Evolutionary conservation across 1,140 invertebrate genomes (phyloP), one percentile per base, ranked within the genome.

Genomic region (Hesperophylax magnus): DNA sequence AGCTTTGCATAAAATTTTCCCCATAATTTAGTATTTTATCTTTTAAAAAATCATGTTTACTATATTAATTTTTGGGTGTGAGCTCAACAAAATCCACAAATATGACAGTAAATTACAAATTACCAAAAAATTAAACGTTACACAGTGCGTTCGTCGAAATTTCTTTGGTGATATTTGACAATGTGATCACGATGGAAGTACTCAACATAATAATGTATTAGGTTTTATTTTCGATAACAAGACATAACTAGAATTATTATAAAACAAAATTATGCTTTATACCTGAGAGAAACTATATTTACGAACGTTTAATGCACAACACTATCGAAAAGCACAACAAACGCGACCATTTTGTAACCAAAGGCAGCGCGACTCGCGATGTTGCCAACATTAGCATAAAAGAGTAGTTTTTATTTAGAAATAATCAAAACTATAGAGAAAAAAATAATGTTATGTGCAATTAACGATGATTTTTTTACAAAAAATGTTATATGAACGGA

Each of bases 341-440:
- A 90, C 88, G 88, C 85, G 87, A 89, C 89, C 89, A 90, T 90
- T 88, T 90, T 90, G 89, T 88, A 88, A 86, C 87, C 86, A 87
- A 86, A 80, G 71, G 82, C 76, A 78, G 82, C 80, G 72, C 80
- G 77, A 80, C 82, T 69, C 77, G 39, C 82, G 77, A 58, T 77
- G 53, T 54, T 77, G 77, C 82, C 82, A 84, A 84, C 80, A 39
- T 71, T 79, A 77, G 15, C n/a, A 80, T 77, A 60, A 52, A 78
- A 54, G 27, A 31, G 54, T 60, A 67, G 18, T 74, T 79, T 79
- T 79, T 74, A 79, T 34, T 74, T 75, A 72, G 24, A 60, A 76
- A 76, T 58, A 60, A 18, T 76, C 4, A 52, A 72, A 24, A 52
- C 52, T 18, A 47, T 47, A 47, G 14, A 47, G 39, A 14, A 14